phyloP scores from a whole-genome alignment of 2,888 invertebrate species.

The Smittia aterrima region DNA sequence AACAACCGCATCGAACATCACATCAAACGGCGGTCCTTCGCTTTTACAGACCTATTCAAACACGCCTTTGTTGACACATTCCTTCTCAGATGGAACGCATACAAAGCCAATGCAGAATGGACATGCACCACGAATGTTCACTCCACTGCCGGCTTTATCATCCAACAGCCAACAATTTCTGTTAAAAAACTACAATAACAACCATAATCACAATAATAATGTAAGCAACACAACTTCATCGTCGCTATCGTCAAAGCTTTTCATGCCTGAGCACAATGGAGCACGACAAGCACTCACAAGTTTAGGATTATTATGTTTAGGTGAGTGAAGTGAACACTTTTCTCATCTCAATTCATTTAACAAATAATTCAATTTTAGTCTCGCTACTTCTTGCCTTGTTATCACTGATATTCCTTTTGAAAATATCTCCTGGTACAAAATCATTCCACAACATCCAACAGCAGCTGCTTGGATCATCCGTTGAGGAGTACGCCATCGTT shows the following conservation, averaged over 20 bases:
- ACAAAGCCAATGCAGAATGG: constrained; percentile 44
- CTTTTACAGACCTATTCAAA: constrained; percentile 56
- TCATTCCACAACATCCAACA: constrained; percentile 24
- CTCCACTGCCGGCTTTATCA: constrained; percentile 48
- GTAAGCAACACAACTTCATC: constrained; percentile 45
- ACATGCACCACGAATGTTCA: constrained; percentile 53
- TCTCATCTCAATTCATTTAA: background rate
- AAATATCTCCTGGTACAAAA: constrained; percentile 68
- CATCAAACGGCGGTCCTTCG: constrained; percentile 48
- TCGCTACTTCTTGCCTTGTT: constrained; percentile 79
- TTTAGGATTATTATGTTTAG: constrained; percentile 76
- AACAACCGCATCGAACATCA: constrained; percentile 45
- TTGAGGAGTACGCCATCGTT: constrained; percentile 82
- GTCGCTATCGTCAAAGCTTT: constrained; percentile 7
- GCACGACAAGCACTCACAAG: constrained; percentile 80
- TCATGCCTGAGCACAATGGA: constrained; percentile 55
- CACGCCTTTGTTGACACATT: constrained; percentile 59
- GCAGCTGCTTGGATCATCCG: constrained; percentile 54
- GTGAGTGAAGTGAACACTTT: constrained; percentile 45
- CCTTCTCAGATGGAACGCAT: constrained; percentile 59
- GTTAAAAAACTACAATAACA: constrained; percentile 46
- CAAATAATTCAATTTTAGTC: constrained; percentile 53
- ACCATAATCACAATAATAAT: constrained; percentile 45
- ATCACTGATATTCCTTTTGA: constrained; percentile 79
- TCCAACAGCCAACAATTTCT: constrained; percentile 46